Evolutionary conservation across 2,113 vertebrate species (phyloP).

Genomic region (Riparia riparia): DNA sequence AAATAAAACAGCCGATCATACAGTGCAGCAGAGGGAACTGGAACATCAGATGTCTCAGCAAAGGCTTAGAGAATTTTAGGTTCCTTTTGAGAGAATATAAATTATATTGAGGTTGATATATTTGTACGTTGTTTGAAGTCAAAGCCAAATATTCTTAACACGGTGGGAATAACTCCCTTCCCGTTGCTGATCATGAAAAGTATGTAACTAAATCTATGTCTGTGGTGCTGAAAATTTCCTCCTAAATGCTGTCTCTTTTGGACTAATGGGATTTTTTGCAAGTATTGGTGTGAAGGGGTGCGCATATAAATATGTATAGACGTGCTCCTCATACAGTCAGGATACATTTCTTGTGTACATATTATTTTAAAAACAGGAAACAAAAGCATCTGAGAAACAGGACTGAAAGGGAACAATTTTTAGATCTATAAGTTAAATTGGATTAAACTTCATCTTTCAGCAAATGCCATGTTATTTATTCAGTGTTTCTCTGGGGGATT

Average conservation of each 20-base stretch:
- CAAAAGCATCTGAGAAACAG: not conserved
- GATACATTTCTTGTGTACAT: not conserved
- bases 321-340: not conserved
- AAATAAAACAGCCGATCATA: conserved; percentile 7
- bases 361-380: not conserved
- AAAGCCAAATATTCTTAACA: conserved; percentile 34
- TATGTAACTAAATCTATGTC: conserved; percentile 3
- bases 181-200: not conserved
- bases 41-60: conserved; percentile 43
- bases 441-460: conserved; percentile 59
- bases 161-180: not conserved
- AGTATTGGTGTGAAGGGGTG: not conserved
- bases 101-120: conserved; percentile 50
- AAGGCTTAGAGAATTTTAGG: conserved; percentile 53
- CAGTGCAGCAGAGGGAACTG: not conserved
- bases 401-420: not conserved
- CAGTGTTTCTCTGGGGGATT: conserved; percentile 19
- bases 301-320: conserved; percentile 31
- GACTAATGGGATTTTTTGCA: conserved; percentile 28
- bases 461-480: conserved; percentile 48
- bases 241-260: conserved; percentile 18
- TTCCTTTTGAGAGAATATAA: conserved; percentile 53
- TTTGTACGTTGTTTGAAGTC: conserved; percentile 39
- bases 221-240: conserved; percentile 33
- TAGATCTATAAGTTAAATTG: conserved; percentile 28